Evolutionary conservation across 37 sponge, comb jelly and placozoan species (phyloP).

Genomic region (Eunapius fragilis): DNA sequence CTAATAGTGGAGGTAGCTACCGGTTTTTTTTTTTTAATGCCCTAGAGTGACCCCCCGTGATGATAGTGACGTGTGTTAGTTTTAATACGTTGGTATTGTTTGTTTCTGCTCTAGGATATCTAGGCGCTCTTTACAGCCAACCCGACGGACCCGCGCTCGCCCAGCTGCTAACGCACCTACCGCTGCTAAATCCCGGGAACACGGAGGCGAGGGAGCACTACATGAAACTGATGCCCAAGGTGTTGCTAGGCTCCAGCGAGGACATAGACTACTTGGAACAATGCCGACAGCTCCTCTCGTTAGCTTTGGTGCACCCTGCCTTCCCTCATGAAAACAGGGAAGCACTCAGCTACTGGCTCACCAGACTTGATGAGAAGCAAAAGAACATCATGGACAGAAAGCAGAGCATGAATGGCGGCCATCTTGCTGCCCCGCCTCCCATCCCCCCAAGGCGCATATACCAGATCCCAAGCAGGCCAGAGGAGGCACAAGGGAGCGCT

Average conservation of each 20-base stretch:
- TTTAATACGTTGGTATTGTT: slow-evolving; percentile 16
- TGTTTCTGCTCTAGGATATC: slow-evolving; percentile 47
- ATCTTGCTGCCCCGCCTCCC: background rate
- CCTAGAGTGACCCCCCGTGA: background rate
- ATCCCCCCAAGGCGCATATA: slow-evolving; percentile 1
- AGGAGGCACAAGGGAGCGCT: background rate
- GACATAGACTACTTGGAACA: slow-evolving; percentile 72
- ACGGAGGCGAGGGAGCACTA: slow-evolving; percentile 74
- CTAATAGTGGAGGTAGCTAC: slow-evolving; percentile 78
- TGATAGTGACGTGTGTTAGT: background rate
- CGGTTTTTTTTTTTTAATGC: background rate
- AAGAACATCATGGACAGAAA: slow-evolving; percentile 31
- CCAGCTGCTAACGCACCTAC: slow-evolving; percentile 73
- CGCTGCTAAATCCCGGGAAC: slow-evolving; percentile 82
- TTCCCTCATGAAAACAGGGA: slow-evolving; percentile 84
- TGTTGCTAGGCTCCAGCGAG: slow-evolving; percentile 71
- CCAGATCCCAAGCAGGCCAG: background rate
- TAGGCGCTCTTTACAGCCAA: slow-evolving; percentile 66
- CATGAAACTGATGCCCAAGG: slow-evolving; percentile 88
- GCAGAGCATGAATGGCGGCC: background rate
- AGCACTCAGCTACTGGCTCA: slow-evolving; percentile 75
- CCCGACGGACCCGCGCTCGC: slow-evolving; percentile 64
- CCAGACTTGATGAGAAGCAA: slow-evolving; percentile 71
- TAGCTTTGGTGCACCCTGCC: slow-evolving; percentile 92
- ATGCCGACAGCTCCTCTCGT: slow-evolving; percentile 88